Evolutionary conservation across 2,113 vertebrate genomes (phyloP).

Genomic region (Microtus richardsoni): DNA sequence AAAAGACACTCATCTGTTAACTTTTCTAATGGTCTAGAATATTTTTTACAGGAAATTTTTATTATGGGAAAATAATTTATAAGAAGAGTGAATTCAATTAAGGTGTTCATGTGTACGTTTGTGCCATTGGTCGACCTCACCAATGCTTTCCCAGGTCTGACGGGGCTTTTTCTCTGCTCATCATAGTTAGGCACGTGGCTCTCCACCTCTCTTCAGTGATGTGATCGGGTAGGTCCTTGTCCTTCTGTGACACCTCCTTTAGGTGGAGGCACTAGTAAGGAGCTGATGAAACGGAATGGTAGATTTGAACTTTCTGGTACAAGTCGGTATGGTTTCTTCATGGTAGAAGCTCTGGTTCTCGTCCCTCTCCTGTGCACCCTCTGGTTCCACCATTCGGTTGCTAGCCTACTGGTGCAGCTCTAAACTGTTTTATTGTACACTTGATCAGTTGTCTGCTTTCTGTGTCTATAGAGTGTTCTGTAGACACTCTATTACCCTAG

Average conservation of each 20-base stretch:
- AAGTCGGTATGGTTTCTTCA: constrained; percentile 41
- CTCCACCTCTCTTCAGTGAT: neutral
- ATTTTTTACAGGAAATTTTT: constrained; percentile 9
- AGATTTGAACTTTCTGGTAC: constrained; percentile 18
- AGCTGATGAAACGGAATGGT: neutral
- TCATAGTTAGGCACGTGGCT: neutral
- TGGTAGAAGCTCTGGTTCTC: neutral
- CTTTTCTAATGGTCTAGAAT: neutral
- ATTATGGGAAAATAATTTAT: neutral
- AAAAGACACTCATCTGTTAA: neutral
- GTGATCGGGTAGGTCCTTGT: neutral
- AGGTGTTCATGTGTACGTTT: neutral
- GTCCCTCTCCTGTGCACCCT: neutral
- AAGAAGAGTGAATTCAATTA: neutral
- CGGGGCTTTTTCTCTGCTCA: neutral
- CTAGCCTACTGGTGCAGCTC: neutral
- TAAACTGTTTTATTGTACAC: constrained; percentile 61
- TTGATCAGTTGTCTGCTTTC: constrained; percentile 49
- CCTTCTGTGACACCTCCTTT: neutral
- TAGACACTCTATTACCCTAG: neutral
- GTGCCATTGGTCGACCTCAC: neutral
- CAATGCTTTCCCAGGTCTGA: neutral
- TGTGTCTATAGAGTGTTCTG: constrained; percentile 34
- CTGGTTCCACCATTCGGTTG: neutral
- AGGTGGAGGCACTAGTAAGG: neutral